phyloP scores from a whole-genome alignment of 2,888 invertebrate species.

The Melanostoma scalare region DNA sequence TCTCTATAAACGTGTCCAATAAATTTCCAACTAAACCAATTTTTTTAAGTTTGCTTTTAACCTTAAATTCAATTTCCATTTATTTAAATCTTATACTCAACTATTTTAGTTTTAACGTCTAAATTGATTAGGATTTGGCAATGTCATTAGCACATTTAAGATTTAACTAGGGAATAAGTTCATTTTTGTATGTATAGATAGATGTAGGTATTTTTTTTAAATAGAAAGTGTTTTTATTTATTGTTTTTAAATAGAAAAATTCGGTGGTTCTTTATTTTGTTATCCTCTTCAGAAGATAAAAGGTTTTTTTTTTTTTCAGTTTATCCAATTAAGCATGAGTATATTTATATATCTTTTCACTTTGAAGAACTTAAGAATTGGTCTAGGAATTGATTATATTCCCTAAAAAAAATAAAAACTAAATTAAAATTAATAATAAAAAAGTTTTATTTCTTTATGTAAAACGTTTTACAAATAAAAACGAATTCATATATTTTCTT shows the following conservation, averaged over 20 bases:
- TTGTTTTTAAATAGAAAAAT: conserved; percentile 27
- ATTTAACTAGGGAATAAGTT: not conserved
- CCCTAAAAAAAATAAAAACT: conserved; percentile 23
- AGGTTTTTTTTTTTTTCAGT: conserved; percentile 14
- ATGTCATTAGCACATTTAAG: not conserved
- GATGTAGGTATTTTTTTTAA: not conserved
- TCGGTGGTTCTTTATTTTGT: conserved; percentile 66
- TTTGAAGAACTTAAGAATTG: conserved; percentile 30
- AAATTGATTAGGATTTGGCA: conserved; percentile 7
- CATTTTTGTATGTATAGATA: not conserved
- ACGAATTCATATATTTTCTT: conserved; percentile 38
- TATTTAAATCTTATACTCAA: conserved; percentile 1
- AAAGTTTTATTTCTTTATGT: conserved; percentile 38
- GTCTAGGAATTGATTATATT: conserved; percentile 28
- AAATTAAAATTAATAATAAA: conserved; percentile 41
- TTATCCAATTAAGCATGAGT: conserved; percentile 25
- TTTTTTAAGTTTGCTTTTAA: not conserved
- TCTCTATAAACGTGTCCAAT: too few species aligned
- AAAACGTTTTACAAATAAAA: conserved; percentile 49
- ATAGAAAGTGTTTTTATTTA: conserved; percentile 1
- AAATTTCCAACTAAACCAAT: not conserved
- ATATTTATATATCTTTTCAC: conserved; percentile 2
- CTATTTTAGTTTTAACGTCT: not conserved
- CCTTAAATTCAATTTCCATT: not conserved
- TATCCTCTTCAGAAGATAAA: conserved; percentile 33